Evolutionary conservation across 2,113 vertebrate species (phyloP).

Genomic region (Xiphophorus couchianus): DNA sequence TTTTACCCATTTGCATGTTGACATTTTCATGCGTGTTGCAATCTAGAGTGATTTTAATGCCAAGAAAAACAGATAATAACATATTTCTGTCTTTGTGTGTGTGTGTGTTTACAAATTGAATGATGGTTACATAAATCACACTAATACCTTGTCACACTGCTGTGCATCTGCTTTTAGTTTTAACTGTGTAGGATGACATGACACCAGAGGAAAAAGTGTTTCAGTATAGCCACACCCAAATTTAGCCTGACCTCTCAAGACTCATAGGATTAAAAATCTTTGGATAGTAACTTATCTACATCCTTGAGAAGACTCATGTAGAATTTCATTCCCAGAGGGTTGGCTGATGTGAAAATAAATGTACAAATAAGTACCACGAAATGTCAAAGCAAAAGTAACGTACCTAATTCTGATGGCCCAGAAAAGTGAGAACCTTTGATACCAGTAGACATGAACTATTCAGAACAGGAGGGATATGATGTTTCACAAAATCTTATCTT

Average conservation of each 20-base stretch:
- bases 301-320: background rate
- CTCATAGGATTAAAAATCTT: background rate
- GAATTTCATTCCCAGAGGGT: background rate
- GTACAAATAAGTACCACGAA: background rate
- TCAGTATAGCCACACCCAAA: background rate
- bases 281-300: background rate
- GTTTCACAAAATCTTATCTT: background rate
- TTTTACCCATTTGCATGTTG: background rate
- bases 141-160: background rate
- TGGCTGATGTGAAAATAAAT: background rate
- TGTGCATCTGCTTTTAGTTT: background rate
- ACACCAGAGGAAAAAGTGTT: background rate
- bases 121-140: background rate
- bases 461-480: background rate
- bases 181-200: background rate
- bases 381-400: background rate
- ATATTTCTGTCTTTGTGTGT: too few relatives aligned
- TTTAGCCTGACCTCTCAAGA: background rate
- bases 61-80: background rate
- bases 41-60: background rate
- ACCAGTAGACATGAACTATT: background rate
- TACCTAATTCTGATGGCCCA: background rate
- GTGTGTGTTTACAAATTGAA: background rate
- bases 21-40: background rate
- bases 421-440: background rate